Evolutionary conservation across 2,888 invertebrate species (phyloP).

Genomic region (Julus scandinavius): DNA sequence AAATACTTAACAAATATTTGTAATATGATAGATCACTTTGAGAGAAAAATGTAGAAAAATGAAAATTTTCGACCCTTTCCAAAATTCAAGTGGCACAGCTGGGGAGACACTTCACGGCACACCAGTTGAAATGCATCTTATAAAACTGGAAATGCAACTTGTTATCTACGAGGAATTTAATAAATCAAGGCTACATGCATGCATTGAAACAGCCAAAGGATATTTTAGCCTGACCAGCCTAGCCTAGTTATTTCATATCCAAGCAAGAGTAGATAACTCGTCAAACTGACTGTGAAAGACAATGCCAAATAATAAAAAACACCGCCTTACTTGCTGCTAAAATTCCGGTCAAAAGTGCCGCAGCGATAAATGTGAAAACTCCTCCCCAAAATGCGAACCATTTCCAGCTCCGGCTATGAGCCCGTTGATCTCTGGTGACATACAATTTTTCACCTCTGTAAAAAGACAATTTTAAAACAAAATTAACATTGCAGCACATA

Average conservation of each 20-base stretch:
- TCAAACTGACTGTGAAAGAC: not conserved
- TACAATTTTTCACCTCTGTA: slow-evolving; percentile 55
- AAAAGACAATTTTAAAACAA: not conserved
- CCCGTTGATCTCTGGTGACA: slow-evolving; percentile 55
- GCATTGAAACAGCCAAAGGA: not conserved
- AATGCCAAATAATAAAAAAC: slow-evolving; percentile 23
- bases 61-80: too few species aligned
- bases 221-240: not conserved
- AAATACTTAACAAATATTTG: too few species aligned
- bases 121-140: too few species aligned
- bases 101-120: too few species aligned
- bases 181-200: not conserved
- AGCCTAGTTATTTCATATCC: not conserved
- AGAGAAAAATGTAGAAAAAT: too few species aligned
- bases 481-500: not conserved
- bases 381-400: slow-evolving; percentile 56
- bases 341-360: slow-evolving; percentile 55
- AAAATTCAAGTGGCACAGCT: too few species aligned
- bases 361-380: slow-evolving; percentile 55
- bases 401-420: slow-evolving; percentile 53
- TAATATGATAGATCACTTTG: too few species aligned
- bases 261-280: not conserved
- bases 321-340: slow-evolving; percentile 54
- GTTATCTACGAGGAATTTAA: not conserved
- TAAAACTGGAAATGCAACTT: not conserved